Evolutionary conservation across 2,113 vertebrate genomes (phyloP), one percentile per base, ranked within the genome.

Genomic region (Tringa solitaria): DNA sequence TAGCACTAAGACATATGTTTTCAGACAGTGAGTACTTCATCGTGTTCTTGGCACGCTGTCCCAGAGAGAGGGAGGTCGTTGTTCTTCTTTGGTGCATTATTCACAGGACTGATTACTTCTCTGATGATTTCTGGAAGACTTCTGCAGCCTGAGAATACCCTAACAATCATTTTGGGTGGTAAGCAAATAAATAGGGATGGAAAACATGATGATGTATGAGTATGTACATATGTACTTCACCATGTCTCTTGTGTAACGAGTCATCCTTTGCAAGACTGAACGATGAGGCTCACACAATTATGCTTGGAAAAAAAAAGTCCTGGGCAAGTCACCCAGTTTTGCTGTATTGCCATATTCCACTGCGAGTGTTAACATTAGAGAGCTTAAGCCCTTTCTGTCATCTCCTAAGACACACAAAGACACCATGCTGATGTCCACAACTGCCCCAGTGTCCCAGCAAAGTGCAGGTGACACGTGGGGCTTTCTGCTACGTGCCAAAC

Each of bases 11-110:
- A 87, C 86, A 68, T 39, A 90, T 90, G 95, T 89, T 96, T 94
- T 81, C 73, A 95, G 86, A 94, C 90, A 87, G 72, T 41, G 64
- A 95, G 69, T 87, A 72, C 77, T 96, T 95, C 83, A 86, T 68
- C 1, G 12, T 92, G 92, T 79, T 95, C 83, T 93, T 94, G 94
- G 92, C 92, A 87, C 0, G 2, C 61, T 32, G 86, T 89, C 57
- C 56, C 39, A 72, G 35, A 84, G 57, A 96, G 35, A 92, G 69
- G 88, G 90, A 96, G 64, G 68, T 78, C 51, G 6, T 84, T 90
- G 80, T 41, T 90, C 53, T 87, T 92, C 70, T 93, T 67, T 80
- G 60, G 83, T 84, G 92, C 51, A 16, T 65, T 93, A 70, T 43
- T 94, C 90, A 86, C 21, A 90, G 67, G 59, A 73, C 67, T 70